A percentile compares a stretch with the other conserved stretches of the same genome.
phyloP scores from a whole-genome alignment of 2,797 vertebrate species.

The Chelonia mydas region DNA sequence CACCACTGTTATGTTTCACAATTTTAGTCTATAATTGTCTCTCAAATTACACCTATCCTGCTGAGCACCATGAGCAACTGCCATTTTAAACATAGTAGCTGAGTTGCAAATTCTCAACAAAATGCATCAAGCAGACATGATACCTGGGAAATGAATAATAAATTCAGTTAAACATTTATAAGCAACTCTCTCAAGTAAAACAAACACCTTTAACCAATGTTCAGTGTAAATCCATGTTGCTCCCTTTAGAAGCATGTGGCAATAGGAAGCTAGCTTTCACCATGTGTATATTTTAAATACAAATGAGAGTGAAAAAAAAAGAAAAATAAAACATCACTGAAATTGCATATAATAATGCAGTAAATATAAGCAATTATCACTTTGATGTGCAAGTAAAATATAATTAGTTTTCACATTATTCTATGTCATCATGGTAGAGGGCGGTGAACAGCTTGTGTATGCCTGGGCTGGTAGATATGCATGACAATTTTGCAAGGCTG shows the following conservation, averaged over 20 bases:
- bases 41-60: not conserved
- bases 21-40: not conserved
- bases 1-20: not conserved
- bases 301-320: not conserved
- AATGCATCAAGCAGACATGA: not conserved
- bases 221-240: not conserved
- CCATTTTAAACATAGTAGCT: not conserved
- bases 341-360: not conserved
- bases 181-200: not conserved
- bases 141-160: not conserved
- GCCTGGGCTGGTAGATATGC: not conserved
- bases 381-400: not conserved
- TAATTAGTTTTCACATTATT: not conserved
- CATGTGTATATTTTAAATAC: not conserved
- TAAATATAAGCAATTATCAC: not conserved
- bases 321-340: not conserved
- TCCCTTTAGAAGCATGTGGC: not conserved
- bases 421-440: not conserved
- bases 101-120: not conserved
- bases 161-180: not conserved
- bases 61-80: not conserved
- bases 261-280: not conserved
- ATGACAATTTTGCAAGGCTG: not conserved
- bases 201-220: not conserved
- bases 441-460: not conserved